Base-by-base conservation (phyloP, 2,888 invertebrate species). In the Dermolepida albohirtum region DNA sequence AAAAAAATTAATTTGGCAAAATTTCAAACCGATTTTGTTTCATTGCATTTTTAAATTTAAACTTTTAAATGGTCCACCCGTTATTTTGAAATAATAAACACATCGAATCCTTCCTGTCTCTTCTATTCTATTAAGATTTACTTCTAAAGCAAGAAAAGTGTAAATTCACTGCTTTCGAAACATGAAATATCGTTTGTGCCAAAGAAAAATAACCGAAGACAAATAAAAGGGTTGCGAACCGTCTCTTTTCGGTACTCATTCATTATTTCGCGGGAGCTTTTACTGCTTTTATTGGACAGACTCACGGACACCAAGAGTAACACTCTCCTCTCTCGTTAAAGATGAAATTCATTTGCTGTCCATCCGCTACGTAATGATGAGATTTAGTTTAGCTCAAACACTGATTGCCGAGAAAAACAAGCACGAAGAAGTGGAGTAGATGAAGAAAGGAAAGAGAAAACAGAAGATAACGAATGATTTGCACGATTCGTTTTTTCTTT, bases 261-360 rank as follows among this genome's bases (percentile, higher is more conserved):
- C 44, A 16, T 44, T 44, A 44, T 44, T 44, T 10, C 44, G 44
- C 44, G 12, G n/a, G 11, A 2, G 14, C 11, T 14, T 12, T 14
- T 44, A 44, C n/a, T 14, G 44, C 12, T 44, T 44, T 4, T 12
- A n/a, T 44, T 12, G 44, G 12, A 44, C 14, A 16, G 11, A 14
- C 44, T 44, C 4, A 12, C 44, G 44, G 44, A 44, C 12, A 12
- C 44, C 14, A 5, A 2, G 44, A 12, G 44, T 34, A 34, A 34
- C 34, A 34, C 34, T 34, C 2, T 34, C 34, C 34, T 34, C 6
- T 34, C 34, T 11, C 29, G 51, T 51, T 51, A 29, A 51, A 27
- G 29, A 51, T 51, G n/a, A 29, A 51, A 29, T 51, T 51, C 51
- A 29, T 51, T 51, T 29, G 29, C 29, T 12, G 51, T 12, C 29